These are phyloP conservation scores for Lampropteryx suffumata DNA, from an alignment of 2,888 invertebrate species.

Conservation along the genomic window DNA sequence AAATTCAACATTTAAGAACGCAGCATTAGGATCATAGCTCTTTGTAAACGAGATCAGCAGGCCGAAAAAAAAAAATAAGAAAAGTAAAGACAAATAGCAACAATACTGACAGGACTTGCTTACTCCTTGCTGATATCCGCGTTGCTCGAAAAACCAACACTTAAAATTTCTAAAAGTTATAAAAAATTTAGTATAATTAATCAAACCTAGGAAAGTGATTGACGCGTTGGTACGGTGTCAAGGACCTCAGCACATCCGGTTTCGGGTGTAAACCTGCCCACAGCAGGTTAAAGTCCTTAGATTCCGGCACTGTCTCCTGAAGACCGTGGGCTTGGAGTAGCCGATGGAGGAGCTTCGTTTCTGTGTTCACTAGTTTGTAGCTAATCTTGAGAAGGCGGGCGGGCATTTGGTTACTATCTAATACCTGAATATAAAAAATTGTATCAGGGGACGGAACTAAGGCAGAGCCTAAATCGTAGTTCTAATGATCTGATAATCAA, in stretches of 20 bases:
- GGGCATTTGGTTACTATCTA: slow-evolving; percentile 83
- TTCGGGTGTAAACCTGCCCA: slow-evolving; percentile 98
- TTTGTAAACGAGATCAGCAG: too few relatives aligned
- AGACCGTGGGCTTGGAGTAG: slow-evolving; percentile 91
- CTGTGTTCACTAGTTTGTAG: slow-evolving; percentile 91
- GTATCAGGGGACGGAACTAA: too few relatives aligned
- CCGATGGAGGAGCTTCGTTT: slow-evolving; percentile 90
- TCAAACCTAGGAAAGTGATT: slow-evolving; percentile 96
- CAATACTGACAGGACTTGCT: slow-evolving; percentile 13
- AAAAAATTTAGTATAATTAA: too few relatives aligned
- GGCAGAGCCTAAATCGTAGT: too few relatives aligned
- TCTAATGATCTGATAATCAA: too few relatives aligned
- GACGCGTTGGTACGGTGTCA: slow-evolving; percentile 95
- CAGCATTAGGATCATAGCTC: too few relatives aligned
- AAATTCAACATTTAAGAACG: too few relatives aligned
- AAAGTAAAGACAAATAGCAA: not conserved
- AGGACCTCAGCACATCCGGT: slow-evolving; percentile 90
- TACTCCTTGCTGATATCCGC: not conserved
- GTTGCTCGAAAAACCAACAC: too few relatives aligned
- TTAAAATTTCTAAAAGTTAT: too few relatives aligned
- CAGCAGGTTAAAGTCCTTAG: slow-evolving; percentile 92
- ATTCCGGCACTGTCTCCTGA: slow-evolving; percentile 81
- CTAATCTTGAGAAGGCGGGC: slow-evolving; percentile 87
- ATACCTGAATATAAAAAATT: slow-evolving; percentile 48
- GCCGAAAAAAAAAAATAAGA: too few relatives aligned